Evolutionary conservation across 2,797 vertebrate species (phyloP).

Genomic region (Acestrorhynchus altus): DNA sequence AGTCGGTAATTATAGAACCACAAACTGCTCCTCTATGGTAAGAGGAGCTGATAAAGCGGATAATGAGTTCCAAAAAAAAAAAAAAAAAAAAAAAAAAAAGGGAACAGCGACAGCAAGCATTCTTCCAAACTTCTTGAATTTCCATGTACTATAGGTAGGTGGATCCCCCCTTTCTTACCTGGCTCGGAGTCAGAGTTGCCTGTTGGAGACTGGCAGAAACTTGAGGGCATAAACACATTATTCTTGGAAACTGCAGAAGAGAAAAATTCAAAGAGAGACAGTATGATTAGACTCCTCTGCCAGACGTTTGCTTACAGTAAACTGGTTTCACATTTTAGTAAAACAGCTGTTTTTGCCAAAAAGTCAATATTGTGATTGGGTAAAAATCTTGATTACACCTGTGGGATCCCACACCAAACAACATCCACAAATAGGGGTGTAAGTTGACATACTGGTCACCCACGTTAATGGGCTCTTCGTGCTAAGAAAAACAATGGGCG

Average conservation of each 20-base stretch:
- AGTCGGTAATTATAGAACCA: no score
- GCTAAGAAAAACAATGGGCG: no score
- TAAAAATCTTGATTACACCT: background rate
- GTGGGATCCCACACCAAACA: no score
- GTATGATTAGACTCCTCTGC: slow-evolving; percentile 32
- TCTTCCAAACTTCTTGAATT: no score
- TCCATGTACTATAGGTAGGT: background rate
- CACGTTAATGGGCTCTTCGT: no score
- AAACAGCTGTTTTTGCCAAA: background rate
- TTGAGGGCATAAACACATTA: slow-evolving; percentile 97
- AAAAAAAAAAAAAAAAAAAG: no score
- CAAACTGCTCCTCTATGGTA: no score
- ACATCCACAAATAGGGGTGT: no score
- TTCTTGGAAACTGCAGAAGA: slow-evolving; percentile 88
- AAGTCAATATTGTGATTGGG: background rate
- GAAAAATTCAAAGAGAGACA: slow-evolving; percentile 64
- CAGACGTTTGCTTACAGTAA: slow-evolving; percentile 6
- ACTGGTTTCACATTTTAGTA: background rate
- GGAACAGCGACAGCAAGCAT: no score
- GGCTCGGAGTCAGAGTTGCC: slow-evolving; percentile 95
- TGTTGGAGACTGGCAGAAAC: slow-evolving; percentile 93
- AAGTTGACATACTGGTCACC: no score
- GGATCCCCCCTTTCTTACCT: slow-evolving; percentile 75
- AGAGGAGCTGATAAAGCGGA: no score
- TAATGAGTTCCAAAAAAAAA: no score